These are phyloP conservation scores for Gymnosoma rotundatum DNA, from an alignment of 2,888 invertebrate species.

Conservation along the genomic window DNA sequence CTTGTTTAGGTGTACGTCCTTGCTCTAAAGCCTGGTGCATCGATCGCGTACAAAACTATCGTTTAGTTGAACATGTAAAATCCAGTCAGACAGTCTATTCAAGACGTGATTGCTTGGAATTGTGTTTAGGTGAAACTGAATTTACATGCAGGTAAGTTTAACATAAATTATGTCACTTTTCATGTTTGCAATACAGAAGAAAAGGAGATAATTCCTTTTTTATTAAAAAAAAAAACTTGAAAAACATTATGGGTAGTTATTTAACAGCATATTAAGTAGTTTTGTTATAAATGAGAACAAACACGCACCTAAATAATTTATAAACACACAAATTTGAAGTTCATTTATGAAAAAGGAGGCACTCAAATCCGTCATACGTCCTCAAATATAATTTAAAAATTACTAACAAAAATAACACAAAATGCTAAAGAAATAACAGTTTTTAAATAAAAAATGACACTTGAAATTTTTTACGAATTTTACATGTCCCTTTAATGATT, in stretches of 20 bases:
- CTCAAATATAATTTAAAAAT: too few relatives aligned
- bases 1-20: conserved; percentile 93
- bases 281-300: not conserved
- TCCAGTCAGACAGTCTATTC: conserved; percentile 90
- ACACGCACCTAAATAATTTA: not conserved
- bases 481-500: too few relatives aligned
- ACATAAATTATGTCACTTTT: conserved; percentile 48
- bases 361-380: too few relatives aligned
- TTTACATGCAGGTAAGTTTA: conserved; percentile 94
- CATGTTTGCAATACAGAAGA: conserved; percentile 6
- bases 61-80: conserved; percentile 90
- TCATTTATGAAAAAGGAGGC: too few relatives aligned
- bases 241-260: not conserved
- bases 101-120: conserved; percentile 94
- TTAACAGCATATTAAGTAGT: not conserved
- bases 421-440: too few relatives aligned
- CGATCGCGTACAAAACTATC: conserved; percentile 94
- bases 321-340: not conserved
- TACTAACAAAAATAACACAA: too few relatives aligned
- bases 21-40: conserved; percentile 97
- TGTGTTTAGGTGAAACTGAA: conserved; percentile 94
- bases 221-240: not conserved
- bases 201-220: conserved; percentile 2
- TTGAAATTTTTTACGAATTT: too few relatives aligned
- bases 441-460: too few relatives aligned